Conservation (phyloP, 2,797 vertebrate genomes). For the Euthynnus affinis region DNA sequence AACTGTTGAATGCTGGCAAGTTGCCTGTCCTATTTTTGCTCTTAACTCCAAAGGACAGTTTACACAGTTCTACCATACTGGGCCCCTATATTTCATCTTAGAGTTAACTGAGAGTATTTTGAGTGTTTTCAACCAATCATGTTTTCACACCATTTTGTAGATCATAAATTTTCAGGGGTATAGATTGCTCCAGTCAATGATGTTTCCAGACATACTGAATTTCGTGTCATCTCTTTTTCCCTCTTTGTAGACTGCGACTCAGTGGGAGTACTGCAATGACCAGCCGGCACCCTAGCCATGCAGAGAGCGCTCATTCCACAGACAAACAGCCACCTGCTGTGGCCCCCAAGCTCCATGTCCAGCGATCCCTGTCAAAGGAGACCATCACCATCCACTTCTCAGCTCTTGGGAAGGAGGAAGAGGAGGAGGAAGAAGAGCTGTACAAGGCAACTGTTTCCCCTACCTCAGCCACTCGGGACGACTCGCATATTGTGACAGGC, state of each 20-base stretch:
- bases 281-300: conserved; percentile 92
- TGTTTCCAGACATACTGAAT: background rate
- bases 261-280: conserved; percentile 90
- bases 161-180: background rate
- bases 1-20: too few relatives aligned
- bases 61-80: background rate
- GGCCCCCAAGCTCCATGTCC: conserved; percentile 93
- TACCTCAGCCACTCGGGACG: conserved; percentile 81
- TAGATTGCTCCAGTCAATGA: background rate
- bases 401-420: conserved; percentile 94
- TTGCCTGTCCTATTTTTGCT: too few relatives aligned
- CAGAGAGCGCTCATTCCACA: conserved; percentile 87
- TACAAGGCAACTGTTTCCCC: conserved; percentile 75
- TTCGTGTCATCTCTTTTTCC: background rate
- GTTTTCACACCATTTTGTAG: background rate
- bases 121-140: background rate
- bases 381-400: conserved; percentile 97
- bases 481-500: conserved; percentile 91
- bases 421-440: conserved; percentile 92
- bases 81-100: background rate
- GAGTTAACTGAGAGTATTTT: too few relatives aligned
- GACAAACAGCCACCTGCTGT: conserved; percentile 86
- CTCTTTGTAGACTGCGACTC: conserved; percentile 83
- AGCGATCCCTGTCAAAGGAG: conserved; percentile 92
- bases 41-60: too few relatives aligned